A percentile compares a stretch with the other conserved stretches of the same genome.
These are phyloP conservation scores for Sterrhoptilus dennistouni DNA, from an alignment of 2,113 vertebrate genomes.

Conservation along the genomic window DNA sequence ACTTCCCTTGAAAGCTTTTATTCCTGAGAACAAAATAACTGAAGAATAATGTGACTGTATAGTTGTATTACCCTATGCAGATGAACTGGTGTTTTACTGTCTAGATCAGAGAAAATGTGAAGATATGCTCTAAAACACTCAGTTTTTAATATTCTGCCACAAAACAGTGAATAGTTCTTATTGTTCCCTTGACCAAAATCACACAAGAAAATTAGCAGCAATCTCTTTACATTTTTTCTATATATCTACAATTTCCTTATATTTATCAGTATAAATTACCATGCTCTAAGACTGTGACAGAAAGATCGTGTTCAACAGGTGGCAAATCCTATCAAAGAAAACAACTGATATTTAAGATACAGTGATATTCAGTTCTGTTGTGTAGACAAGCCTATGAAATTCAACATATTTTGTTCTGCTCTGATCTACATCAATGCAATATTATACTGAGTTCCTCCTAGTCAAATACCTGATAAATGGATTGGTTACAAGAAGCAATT, in stretches of 20 bases:
- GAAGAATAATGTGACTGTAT: not conserved
- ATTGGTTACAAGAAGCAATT: constrained; percentile 55
- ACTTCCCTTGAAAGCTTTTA: not conserved
- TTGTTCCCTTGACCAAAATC: not conserved
- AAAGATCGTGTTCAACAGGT: not conserved
- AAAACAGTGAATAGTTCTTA: not conserved
- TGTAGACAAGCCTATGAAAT: not conserved
- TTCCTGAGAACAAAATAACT: not conserved
- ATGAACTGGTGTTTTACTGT: not conserved
- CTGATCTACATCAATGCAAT: constrained; percentile 22
- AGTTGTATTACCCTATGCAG: not conserved
- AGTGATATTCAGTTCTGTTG: not conserved
- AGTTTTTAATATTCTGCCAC: not conserved
- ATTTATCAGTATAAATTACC: not conserved
- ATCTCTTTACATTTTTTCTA: not conserved
- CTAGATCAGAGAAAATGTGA: not conserved
- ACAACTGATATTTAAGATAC: not conserved
- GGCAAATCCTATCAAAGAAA: not conserved
- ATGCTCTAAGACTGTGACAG: not conserved
- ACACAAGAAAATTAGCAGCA: not conserved
- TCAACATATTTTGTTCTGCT: constrained; percentile 28
- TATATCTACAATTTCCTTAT: not conserved
- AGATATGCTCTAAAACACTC: not conserved
- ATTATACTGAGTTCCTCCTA: not conserved
- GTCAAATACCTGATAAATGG: constrained; percentile 63